Conservation (phyloP, 2,113 vertebrate genomes). For the Bambusicola thoracicus region DNA sequence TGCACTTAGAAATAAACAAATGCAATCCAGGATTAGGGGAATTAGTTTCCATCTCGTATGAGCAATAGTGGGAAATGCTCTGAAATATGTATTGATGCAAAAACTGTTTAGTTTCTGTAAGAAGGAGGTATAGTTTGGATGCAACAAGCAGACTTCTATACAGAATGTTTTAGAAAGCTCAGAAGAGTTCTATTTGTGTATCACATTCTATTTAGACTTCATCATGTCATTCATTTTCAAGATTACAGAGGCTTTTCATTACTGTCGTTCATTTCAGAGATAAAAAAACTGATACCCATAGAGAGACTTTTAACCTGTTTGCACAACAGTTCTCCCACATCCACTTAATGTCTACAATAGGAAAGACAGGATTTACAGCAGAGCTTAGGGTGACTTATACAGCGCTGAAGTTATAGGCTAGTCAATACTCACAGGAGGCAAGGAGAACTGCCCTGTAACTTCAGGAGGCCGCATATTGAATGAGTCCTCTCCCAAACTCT, state of each 20-base stretch:
- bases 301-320: not conserved
- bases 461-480: constrained; percentile 92
- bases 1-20: not conserved
- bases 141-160: not conserved
- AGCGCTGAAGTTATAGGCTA: not conserved
- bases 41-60: not conserved
- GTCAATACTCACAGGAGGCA: constrained; percentile 88
- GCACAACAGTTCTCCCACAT: not conserved
- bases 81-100: not conserved
- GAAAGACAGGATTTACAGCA: not conserved
- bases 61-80: not conserved
- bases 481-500: constrained; percentile 86
- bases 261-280: not conserved
- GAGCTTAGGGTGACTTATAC: not conserved
- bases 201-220: not conserved
- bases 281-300: not conserved
- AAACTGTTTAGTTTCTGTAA: not conserved
- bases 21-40: not conserved
- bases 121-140: not conserved
- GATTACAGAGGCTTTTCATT: not conserved
- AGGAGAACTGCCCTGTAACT: constrained; percentile 90
- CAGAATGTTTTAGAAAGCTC: not conserved
- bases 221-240: not conserved
- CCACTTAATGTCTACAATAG: not conserved
- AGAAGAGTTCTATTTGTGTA: not conserved